Conservation (phyloP, 2,888 invertebrate genomes). For the Watsonalla binaria region DNA sequence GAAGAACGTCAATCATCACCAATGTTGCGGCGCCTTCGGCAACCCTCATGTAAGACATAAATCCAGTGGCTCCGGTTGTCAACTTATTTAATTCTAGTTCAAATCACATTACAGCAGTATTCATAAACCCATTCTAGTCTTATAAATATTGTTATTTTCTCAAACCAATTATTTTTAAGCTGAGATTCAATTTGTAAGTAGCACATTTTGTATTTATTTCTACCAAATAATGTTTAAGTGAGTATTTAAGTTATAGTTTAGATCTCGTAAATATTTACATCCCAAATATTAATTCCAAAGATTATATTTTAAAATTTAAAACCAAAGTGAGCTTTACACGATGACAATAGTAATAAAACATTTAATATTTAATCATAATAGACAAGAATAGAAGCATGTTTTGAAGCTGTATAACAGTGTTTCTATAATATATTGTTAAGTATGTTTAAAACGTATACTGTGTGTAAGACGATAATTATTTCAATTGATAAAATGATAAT, state of each 20-base stretch:
- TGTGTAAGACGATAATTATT: conserved; percentile 2
- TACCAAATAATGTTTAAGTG: not conserved
- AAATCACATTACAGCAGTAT: conserved; percentile 2
- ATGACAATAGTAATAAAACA: conserved; percentile 57
- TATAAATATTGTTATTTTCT: conserved; percentile 6
- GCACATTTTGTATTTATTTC: not conserved
- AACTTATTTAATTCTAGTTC: conserved; percentile 43
- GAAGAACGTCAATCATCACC: conserved; percentile 69
- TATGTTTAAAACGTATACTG: not conserved
- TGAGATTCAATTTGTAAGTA: conserved; percentile 13
- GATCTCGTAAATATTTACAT: conserved; percentile 51
- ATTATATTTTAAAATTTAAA: conserved; percentile 25
- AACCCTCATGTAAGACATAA: conserved; percentile 72
- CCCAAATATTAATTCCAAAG: conserved; percentile 59
- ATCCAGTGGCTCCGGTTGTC: conserved; percentile 59
- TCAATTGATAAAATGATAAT: conserved; percentile 11
- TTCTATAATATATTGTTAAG: conserved; percentile 15
- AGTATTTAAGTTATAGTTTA: conserved; percentile 21
- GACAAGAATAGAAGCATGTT: conserved; percentile 29
- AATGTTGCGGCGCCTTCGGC: conserved; percentile 73
- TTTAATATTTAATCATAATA: conserved; percentile 18
- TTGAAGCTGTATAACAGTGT: conserved; percentile 45
- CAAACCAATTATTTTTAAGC: conserved; percentile 3
- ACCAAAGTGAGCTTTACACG: conserved; percentile 54
- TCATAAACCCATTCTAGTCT: conserved; percentile 17